These are phyloP conservation scores for Elysia chlorotica DNA, from an alignment of 1,140 invertebrate species.

Conservation along the genomic window DNA sequence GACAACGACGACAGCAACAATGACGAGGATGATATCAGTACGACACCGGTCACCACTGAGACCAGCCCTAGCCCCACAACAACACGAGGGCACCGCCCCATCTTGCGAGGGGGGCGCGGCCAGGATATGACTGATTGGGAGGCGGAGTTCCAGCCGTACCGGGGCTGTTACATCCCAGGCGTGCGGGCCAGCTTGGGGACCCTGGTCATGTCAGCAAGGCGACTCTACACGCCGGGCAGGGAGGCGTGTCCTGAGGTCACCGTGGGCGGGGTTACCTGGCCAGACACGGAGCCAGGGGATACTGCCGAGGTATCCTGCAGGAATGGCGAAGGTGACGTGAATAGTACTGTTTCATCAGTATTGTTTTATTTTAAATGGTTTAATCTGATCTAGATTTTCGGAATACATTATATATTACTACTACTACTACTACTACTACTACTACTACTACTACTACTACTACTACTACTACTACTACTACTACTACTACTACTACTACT, in stretches of 20 bases:
- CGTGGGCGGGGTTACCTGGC: conserved; percentile 67
- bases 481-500: not conserved
- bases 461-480: not conserved
- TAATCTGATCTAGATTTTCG: too few species aligned
- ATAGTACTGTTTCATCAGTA: not conserved
- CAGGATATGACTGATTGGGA: conserved; percentile 2
- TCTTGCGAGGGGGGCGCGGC: not conserved
- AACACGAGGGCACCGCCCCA: conserved; percentile 1
- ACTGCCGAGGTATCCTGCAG: not conserved
- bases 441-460: not conserved
- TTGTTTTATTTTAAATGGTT: not conserved
- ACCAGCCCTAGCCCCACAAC: conserved; percentile 1
- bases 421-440: not conserved
- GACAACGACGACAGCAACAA: not conserved
- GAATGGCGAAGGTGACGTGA: conserved; percentile 22
- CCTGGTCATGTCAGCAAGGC: not conserved
- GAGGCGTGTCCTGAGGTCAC: conserved; percentile 8
- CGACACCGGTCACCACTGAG: not conserved
- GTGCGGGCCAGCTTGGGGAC: not conserved
- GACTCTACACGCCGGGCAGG: not conserved
- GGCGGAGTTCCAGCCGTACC: conserved; percentile 4
- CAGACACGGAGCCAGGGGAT: not conserved
- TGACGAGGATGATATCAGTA: not conserved
- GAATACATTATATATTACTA: too few species aligned
- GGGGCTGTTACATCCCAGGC: conserved; percentile 6